Percentiles rank a stretch among this genome's conserved stretches.
Evolutionary conservation across 2,888 invertebrate genomes (phyloP).

Genomic region (Scaptomyza tumidula): DNA sequence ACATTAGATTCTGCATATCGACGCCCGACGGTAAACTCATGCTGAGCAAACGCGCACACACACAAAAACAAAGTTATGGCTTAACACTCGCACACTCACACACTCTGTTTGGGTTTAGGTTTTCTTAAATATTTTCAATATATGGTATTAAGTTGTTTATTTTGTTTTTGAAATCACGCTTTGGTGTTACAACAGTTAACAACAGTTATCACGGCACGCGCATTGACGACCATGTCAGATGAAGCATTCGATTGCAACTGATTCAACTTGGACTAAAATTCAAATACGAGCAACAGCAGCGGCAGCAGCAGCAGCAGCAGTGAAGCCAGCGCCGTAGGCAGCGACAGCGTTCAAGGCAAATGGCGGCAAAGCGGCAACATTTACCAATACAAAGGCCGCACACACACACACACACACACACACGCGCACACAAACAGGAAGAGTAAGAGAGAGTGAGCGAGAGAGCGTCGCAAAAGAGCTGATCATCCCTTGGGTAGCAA

Average conservation of each 20-base stretch:
- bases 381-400: conserved; percentile 77
- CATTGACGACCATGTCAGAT: conserved; percentile 81
- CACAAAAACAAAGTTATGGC: neutral
- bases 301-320: conserved; percentile 28
- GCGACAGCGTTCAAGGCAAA: conserved; percentile 57
- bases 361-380: conserved; percentile 79
- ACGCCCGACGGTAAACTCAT: conserved; percentile 95
- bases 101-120: conserved; percentile 20
- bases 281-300: conserved; percentile 34
- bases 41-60: conserved; percentile 70
- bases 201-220: conserved; percentile 38
- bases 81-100: conserved; percentile 14
- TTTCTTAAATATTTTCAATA: conserved; percentile 6
- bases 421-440: conserved; percentile 11
- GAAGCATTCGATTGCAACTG: conserved; percentile 85
- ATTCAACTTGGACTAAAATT: conserved; percentile 80
- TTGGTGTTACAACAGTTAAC: conserved; percentile 5
- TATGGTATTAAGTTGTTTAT: no score
- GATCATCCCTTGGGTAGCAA: conserved; percentile 60
- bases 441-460: neutral
- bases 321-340: conserved; percentile 38
- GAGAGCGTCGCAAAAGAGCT: conserved; percentile 32
- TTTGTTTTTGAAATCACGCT: conserved; percentile 5
- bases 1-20: conserved; percentile 94
- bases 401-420: conserved; percentile 27